Evolutionary conservation across 2,797 vertebrate species (phyloP).

Genomic region (Danio choprae): DNA sequence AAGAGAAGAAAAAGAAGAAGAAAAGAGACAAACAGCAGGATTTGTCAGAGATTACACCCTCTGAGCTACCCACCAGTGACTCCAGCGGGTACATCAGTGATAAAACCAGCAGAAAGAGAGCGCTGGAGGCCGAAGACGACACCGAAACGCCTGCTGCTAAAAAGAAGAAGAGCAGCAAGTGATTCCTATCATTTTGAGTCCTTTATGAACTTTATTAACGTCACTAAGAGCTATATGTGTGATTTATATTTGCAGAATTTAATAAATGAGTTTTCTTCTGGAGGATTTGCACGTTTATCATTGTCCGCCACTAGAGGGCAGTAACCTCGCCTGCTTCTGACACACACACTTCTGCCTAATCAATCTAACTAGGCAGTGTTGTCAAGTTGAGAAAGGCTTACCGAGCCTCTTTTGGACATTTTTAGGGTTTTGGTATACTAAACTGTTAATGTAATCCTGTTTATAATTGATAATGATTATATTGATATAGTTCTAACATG

Average conservation of each 20-base stretch:
- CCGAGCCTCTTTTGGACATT: background rate
- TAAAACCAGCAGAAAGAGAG: conserved; percentile 83
- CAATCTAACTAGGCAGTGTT: background rate
- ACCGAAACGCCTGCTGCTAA: conserved; percentile 69
- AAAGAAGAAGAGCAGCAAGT: conserved; percentile 72
- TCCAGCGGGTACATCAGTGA: conserved; percentile 85
- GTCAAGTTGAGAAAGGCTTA: background rate
- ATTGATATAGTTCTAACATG: no score
- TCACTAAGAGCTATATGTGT: background rate
- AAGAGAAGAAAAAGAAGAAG: conserved; percentile 75
- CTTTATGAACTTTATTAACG: background rate
- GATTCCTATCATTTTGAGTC: background rate
- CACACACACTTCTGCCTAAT: background rate
- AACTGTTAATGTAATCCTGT: no score
- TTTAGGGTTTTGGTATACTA: background rate
- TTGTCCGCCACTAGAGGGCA: conserved; percentile 57
- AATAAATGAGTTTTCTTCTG: conserved; percentile 8
- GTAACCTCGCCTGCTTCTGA: background rate
- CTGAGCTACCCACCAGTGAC: conserved; percentile 77
- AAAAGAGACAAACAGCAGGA: conserved; percentile 73
- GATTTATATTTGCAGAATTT: conserved; percentile 5
- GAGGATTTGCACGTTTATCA: background rate
- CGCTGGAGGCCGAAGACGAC: conserved; percentile 54
- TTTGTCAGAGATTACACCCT: conserved; percentile 58
- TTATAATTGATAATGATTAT: no score